Evolutionary conservation across 2,113 vertebrate genomes (phyloP), one percentile per base, ranked within the genome.

Genomic region (Megaceryle torquata): DNA sequence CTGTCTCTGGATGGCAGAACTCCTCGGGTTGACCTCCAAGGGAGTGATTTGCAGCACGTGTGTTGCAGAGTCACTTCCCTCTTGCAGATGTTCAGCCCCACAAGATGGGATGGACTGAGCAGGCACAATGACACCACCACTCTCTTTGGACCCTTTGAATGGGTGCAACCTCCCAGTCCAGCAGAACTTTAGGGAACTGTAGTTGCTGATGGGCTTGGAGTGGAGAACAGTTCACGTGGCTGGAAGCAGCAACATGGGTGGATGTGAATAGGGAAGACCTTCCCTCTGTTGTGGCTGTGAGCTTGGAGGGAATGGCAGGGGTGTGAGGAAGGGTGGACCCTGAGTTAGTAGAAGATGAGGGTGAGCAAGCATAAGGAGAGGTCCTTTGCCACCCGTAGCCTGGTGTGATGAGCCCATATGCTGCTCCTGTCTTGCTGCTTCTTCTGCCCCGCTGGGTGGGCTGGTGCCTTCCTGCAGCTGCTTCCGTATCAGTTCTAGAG

Each of bases 121-220:
- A 1, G 51, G 33, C 18, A 8, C 44, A 0, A 8, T 69, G 69
- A 41, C 77, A 10, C 39, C 43, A 29, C 39, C 3, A 1, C n/a
- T 37, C 19, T 56, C 14, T 2, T 24, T 15, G 82, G 67, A 63
- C 63, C 33, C n/a, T 53, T 72, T 12, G 31, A 61, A 24, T 0
- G 3, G 69, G 31, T 2, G 0, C 51, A 26, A 1, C n/a, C 72
- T 51, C 46, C 15, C 37, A 3, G 48, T 48, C 25, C 59, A 26
- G 78, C 74, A 46, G 8, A 69, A 29, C 63, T 41, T 65, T 9
- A n/a, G 50, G 44, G 18, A 44, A 1, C 88, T 33, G 81, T 19
- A 22, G 15, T 48, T 44, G 18, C 26, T 33, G 68, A 9, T 80
- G 57, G 64, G 51, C 24, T 28, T 41, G 86, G 68, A 18, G 65